Percentiles rank a stretch among this genome's conserved stretches.
Conservation (phyloP, 2,797 vertebrate genomes). For the Myoxocephalus aenaeus region DNA sequence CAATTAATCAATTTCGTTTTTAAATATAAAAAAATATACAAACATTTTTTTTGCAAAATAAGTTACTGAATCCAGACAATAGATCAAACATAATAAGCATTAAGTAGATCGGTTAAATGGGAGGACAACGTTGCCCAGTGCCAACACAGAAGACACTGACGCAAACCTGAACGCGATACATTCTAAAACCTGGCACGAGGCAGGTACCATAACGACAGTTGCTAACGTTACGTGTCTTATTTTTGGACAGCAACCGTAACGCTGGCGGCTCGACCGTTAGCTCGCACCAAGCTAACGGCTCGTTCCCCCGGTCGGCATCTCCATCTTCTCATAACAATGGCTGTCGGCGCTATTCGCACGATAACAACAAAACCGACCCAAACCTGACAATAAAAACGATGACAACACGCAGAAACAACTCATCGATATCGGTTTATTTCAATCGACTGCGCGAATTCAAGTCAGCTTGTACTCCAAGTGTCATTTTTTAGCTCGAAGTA, state of each 20-base stretch:
- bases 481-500: slow-evolving; percentile 50
- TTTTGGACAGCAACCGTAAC: slow-evolving; percentile 7
- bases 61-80: background rate
- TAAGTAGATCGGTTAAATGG: background rate
- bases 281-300: slow-evolving; percentile 68
- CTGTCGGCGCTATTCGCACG: slow-evolving; percentile 73
- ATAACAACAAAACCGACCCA: slow-evolving; percentile 71
- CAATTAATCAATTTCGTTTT: background rate
- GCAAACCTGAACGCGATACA: slow-evolving; percentile 5
- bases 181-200: background rate
- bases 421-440: background rate
- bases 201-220: background rate
- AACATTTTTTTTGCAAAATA: background rate
- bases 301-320: slow-evolving; percentile 65
- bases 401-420: slow-evolving; percentile 60
- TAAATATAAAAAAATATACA: too few species aligned
- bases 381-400: slow-evolving; percentile 46
- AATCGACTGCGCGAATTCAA: background rate
- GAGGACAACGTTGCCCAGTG: background rate
- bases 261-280: slow-evolving; percentile 27
- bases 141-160: background rate
- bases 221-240: background rate
- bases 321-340: slow-evolving; percentile 82
- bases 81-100: too few species aligned
- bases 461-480: background rate